Evolutionary conservation across 2,888 invertebrate species (phyloP).

Genomic region (Euzophera pinguis): DNA sequence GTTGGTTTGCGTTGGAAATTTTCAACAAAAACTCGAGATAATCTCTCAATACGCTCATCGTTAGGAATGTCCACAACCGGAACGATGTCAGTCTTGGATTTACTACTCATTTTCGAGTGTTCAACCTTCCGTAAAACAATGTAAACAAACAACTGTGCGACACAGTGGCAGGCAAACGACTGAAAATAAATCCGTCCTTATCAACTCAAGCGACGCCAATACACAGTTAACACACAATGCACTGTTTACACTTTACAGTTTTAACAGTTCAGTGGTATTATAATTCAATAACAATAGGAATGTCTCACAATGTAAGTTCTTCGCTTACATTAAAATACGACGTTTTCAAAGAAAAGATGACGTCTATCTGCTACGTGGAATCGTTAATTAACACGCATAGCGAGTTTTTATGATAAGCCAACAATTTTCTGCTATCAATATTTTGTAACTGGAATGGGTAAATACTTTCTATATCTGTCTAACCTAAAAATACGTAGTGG

Average conservation of each 20-base stretch:
- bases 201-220: conserved; percentile 16
- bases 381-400: neutral
- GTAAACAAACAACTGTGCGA: conserved; percentile 25
- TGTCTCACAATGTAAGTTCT: neutral
- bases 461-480: conserved; percentile 3
- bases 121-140: conserved; percentile 21
- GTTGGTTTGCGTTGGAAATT: conserved; percentile 79
- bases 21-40: conserved; percentile 65
- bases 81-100: conserved; percentile 41
- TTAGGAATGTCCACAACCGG: conserved; percentile 49
- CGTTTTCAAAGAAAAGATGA: neutral
- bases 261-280: conserved; percentile 4
- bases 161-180: conserved; percentile 23
- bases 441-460: neutral
- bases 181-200: conserved; percentile 24
- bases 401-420: neutral
- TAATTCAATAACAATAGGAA: neutral
- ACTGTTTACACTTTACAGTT: conserved; percentile 5
- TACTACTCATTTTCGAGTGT: conserved; percentile 43
- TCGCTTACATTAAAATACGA: neutral
- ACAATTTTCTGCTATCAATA: neutral
- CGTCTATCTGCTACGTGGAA: neutral
- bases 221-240: conserved; percentile 10
- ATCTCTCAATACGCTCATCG: conserved; percentile 51
- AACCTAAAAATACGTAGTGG: conserved; percentile 5